Base-by-base conservation (phyloP, 2,888 invertebrate genomes). In the Bhutanitis thaidina region DNA sequence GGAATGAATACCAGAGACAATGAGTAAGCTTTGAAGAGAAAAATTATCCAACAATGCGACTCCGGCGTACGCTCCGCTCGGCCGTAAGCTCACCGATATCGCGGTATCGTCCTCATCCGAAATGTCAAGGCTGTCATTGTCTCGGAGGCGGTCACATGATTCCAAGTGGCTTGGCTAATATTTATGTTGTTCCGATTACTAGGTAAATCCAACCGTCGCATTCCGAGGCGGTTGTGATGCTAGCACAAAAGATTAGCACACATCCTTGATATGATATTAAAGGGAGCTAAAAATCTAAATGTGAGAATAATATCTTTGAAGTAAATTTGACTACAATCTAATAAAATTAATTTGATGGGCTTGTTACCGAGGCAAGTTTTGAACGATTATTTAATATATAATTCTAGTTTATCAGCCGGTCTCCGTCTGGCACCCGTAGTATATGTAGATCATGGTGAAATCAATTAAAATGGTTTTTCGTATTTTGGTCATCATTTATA, bases 101-200 rank as follows among this genome's bases (percentile, higher is more conserved):
- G 36, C 41, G 46, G 52, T 52, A 52, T 46, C 65, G 61, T 67
- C 67, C 65, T 67, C 66, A 51, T 54, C 58, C 52, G 45, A 74
- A 74, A 76, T 74, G 76, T 74, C 76, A 76, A 76, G 76, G 76
- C 61, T 66, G 57, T 46, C 53, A 62, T 66, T 65, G 66, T 67
- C 55, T 55, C 47, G 39, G 40, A 47, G 48, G 49, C 53, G 65
- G 64, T 71, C 74, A 67, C 69, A 68, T 70, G 73, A 67, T 50
- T 38, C 53, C 47, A 47, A 48, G 41, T 44, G 48, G 57, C 56
- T 59, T 52, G 51, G 56, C 58, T 49, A 62, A 62, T 65, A 59
- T 63, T 64, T 58, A 64, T 62, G 54, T 56, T 55, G 53, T 58
- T 63, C 58, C 57, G 56, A 60, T 61, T 61, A 58, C 58, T 51